phyloP scores from a whole-genome alignment of 1,140 invertebrate species.

The Drosophila lacteicornis region DNA sequence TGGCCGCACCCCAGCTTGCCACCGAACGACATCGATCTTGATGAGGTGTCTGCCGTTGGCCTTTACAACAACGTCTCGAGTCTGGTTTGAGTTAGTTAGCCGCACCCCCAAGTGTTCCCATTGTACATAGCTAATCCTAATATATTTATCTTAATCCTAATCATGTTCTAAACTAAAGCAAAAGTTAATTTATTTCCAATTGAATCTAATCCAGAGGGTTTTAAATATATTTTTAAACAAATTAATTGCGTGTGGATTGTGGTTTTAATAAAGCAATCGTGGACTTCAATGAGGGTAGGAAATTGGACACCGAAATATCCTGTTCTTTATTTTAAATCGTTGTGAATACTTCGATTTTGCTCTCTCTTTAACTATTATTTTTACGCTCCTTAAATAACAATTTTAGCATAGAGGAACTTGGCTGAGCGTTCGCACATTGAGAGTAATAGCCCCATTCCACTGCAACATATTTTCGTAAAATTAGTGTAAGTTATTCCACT shows the following conservation, averaged over 20 bases:
- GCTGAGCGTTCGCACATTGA: too few species aligned
- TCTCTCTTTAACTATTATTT: neutral
- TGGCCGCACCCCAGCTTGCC: constrained; percentile 39
- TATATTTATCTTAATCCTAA: constrained; percentile 64
- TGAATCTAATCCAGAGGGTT: constrained; percentile 27
- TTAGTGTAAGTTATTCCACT: too few species aligned
- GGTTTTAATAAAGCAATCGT: neutral
- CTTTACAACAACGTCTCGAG: constrained; percentile 74
- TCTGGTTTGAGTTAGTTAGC: constrained; percentile 51
- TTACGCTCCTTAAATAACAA: neutral
- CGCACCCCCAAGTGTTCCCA: constrained; percentile 14
- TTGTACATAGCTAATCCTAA: constrained; percentile 64
- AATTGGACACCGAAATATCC: neutral
- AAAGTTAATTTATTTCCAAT: constrained; percentile 44
- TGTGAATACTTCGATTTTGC: too few species aligned
- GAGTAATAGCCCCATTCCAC: too few species aligned
- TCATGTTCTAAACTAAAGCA: constrained; percentile 33
- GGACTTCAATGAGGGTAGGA: neutral
- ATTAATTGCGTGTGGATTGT: neutral
- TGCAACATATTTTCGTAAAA: too few species aligned
- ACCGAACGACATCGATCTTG: constrained; percentile 51
- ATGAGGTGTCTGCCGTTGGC: constrained; percentile 58
- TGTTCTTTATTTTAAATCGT: too few species aligned
- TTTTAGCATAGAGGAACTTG: too few species aligned
- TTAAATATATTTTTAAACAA: constrained; percentile 21